Evolutionary conservation across 2,797 vertebrate genomes (phyloP).

Genomic region (Stomatorhinus walkeri): DNA sequence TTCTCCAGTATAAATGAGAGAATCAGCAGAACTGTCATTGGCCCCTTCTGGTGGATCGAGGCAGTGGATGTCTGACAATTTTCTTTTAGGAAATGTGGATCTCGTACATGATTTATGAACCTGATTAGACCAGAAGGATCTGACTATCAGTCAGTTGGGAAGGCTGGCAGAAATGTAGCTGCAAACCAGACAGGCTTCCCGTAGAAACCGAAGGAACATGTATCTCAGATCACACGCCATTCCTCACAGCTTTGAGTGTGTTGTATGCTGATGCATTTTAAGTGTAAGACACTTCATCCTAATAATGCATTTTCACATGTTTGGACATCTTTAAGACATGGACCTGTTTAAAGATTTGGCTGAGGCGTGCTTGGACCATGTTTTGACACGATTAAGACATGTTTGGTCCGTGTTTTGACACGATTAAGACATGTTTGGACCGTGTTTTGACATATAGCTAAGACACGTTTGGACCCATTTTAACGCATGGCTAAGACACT

Average conservation of each 20-base stretch:
- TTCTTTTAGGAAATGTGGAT: background rate
- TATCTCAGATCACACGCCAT: background rate
- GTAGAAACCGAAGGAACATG: background rate
- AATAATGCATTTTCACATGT: background rate
- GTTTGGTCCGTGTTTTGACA: background rate
- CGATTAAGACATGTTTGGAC: background rate
- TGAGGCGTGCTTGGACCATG: background rate
- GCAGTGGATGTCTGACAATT: background rate
- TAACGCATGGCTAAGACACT: background rate
- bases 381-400: background rate
- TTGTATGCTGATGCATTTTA: background rate
- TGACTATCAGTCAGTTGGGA: background rate
- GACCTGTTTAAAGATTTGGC: background rate
- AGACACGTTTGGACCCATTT: background rate
- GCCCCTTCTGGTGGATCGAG: background rate
- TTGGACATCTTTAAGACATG: background rate
- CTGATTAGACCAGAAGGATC: background rate
- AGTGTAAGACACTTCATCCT: background rate
- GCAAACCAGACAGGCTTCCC: background rate
- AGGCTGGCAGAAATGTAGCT: background rate
- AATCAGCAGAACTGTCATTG: background rate
- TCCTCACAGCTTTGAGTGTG: background rate
- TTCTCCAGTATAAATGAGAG: conserved; percentile 1
- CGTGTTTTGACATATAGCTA: background rate
- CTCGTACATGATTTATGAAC: background rate